phyloP scores from a whole-genome alignment of 2,113 vertebrate species.

The Stomatorhinus ivindoensis region DNA sequence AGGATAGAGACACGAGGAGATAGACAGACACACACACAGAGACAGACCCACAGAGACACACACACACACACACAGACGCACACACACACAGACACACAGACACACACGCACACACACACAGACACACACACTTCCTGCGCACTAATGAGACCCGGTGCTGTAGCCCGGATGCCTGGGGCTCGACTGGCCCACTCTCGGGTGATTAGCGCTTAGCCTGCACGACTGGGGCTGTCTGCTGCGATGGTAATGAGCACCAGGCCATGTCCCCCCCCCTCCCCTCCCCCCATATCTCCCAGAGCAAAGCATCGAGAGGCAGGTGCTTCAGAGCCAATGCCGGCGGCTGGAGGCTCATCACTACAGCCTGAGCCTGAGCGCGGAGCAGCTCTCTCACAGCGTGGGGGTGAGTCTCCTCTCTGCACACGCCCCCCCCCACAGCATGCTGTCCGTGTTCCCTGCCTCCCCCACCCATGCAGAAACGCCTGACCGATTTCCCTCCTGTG shows the following conservation, averaged over 20 bases:
- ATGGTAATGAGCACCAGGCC: slow-evolving; percentile 26
- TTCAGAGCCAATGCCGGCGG: slow-evolving; percentile 86
- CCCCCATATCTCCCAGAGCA: slow-evolving; percentile 65
- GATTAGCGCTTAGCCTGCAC: neutral
- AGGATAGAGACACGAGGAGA: too few relatives aligned
- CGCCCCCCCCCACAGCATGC: neutral
- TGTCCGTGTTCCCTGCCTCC: neutral
- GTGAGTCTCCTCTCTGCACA: slow-evolving; percentile 57
- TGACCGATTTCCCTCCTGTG: neutral
- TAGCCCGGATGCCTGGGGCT: slow-evolving; percentile 7
- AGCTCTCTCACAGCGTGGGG: slow-evolving; percentile 92
- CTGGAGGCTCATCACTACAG: slow-evolving; percentile 94
- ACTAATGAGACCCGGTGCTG: slow-evolving; percentile 3
- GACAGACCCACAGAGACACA: neutral
- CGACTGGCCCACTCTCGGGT: neutral
- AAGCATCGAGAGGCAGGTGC: slow-evolving; percentile 87
- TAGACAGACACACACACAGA: neutral
- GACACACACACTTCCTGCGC: neutral
- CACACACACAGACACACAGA: neutral
- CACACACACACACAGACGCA: neutral
- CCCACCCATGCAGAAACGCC: neutral
- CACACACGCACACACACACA: neutral
- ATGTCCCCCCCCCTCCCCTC: neutral
- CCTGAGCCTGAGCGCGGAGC: slow-evolving; percentile 86
- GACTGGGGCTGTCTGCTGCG: neutral